These are phyloP conservation scores for Scrobipalpa costella DNA, from an alignment of 2,888 invertebrate species.

Conservation along the genomic window DNA sequence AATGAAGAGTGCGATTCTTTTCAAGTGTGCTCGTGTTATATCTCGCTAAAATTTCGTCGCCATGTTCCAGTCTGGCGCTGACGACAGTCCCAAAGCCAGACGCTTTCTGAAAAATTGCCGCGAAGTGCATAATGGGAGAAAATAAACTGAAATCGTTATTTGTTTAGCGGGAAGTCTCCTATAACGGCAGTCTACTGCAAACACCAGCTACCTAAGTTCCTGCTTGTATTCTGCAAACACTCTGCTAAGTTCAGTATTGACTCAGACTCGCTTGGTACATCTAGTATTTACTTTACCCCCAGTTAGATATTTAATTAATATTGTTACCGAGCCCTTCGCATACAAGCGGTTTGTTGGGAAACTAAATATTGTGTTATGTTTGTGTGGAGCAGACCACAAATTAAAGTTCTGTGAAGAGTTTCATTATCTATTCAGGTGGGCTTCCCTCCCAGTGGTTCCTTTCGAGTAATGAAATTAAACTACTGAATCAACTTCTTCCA, in stretches of 20 bases:
- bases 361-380: neutral
- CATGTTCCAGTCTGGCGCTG: constrained; percentile 30
- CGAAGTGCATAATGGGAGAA: constrained; percentile 37
- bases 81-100: constrained; percentile 36
- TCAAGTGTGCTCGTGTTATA: neutral
- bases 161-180: constrained; percentile 33
- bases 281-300: constrained; percentile 20
- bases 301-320: constrained; percentile 26
- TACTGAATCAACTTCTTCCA: too few relatives aligned
- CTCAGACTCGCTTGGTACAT: neutral
- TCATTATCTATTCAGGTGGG: neutral
- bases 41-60: constrained; percentile 2
- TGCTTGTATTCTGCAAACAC: constrained; percentile 22
- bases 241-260: constrained; percentile 23
- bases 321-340: constrained; percentile 16
- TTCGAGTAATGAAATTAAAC: neutral
- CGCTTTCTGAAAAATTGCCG: constrained; percentile 41
- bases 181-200: constrained; percentile 25
- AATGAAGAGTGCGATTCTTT: neutral
- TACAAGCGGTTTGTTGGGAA: constrained; percentile 4
- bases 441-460: neutral
- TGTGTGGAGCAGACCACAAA: neutral
- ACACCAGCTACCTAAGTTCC: constrained; percentile 21
- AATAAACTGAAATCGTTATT: constrained; percentile 47
- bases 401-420: neutral